These are phyloP conservation scores for Aspiorhynchus laticeps DNA, from an alignment of 2,113 vertebrate species.

Conservation along the genomic window DNA sequence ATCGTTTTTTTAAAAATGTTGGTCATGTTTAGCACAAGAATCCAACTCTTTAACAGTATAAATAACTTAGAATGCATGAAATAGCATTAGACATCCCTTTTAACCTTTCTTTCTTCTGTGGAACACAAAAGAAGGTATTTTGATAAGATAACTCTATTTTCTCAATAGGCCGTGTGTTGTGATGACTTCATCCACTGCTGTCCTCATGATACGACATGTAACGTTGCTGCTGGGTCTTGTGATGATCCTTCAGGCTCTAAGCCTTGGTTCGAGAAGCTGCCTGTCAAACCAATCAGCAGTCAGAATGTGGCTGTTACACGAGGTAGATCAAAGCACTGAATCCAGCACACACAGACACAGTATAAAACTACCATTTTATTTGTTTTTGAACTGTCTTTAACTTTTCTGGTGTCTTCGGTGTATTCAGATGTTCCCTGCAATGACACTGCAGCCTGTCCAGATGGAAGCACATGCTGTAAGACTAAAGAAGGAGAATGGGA, in stretches of 20 bases:
- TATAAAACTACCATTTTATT: not conserved
- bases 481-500: no score
- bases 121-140: no score
- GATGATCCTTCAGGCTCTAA: slow-evolving; percentile 32
- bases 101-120: no score
- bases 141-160: no score
- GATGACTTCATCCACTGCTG: slow-evolving; percentile 77
- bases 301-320: not conserved
- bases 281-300: slow-evolving; percentile 43
- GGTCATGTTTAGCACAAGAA: no score
- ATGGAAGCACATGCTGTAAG: no score
- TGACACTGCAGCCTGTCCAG: no score
- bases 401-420: slow-evolving; percentile 2
- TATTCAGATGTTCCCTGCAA: no score
- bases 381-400: not conserved
- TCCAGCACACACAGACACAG: not conserved
- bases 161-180: slow-evolving; percentile 79
- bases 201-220: slow-evolving; percentile 71
- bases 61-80: no score
- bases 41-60: no score
- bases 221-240: slow-evolving; percentile 64
- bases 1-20: no score
- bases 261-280: slow-evolving; percentile 65
- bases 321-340: not conserved
- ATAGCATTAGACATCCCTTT: no score